A percentile compares a stretch with the other conserved stretches of the same genome.
phyloP scores from a whole-genome alignment of 2,888 invertebrate species.

The Gonocerus acuteangulatus region DNA sequence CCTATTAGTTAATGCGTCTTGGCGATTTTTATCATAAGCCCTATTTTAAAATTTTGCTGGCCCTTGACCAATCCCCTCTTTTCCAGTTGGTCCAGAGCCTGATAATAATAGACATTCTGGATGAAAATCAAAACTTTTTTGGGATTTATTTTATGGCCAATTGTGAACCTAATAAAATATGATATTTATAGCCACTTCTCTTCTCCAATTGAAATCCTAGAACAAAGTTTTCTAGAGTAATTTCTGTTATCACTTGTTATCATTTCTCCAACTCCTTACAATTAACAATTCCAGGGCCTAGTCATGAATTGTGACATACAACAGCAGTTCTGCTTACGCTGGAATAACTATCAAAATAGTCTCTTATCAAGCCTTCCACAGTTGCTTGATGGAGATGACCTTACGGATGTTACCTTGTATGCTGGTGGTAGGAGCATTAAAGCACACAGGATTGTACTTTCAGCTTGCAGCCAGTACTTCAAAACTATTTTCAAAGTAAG shows the following conservation, averaged over 20 bases:
- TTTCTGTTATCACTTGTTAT: slow-evolving; percentile 12
- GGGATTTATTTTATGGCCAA: not conserved
- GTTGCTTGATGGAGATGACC: slow-evolving; percentile 68
- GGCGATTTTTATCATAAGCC: no score
- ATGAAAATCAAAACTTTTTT: slow-evolving; percentile 25
- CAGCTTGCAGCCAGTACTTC: slow-evolving; percentile 86
- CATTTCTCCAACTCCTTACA: not conserved
- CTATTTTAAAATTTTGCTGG: slow-evolving; percentile 17
- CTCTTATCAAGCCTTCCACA: slow-evolving; percentile 69
- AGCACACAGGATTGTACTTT: slow-evolving; percentile 77
- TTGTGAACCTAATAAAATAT: no score
- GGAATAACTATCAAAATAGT: slow-evolving; percentile 75
- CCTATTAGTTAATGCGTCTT: no score
- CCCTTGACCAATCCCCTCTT: slow-evolving; percentile 35
- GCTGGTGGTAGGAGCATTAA: slow-evolving; percentile 75
- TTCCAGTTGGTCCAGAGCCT: slow-evolving; percentile 37
- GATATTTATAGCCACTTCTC: no score
- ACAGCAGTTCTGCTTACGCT: slow-evolving; percentile 75
- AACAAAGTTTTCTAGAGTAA: no score
- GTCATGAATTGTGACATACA: slow-evolving; percentile 51
- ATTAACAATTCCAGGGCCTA: slow-evolving; percentile 19
- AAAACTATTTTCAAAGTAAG: slow-evolving; percentile 74
- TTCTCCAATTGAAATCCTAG: no score
- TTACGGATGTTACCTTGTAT: slow-evolving; percentile 79
- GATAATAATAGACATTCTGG: slow-evolving; percentile 39